Percentiles rank a stretch among this genome's conserved stretches.
Conservation (phyloP, 2,113 vertebrate species). For the Neodontobutis hainanensis region DNA sequence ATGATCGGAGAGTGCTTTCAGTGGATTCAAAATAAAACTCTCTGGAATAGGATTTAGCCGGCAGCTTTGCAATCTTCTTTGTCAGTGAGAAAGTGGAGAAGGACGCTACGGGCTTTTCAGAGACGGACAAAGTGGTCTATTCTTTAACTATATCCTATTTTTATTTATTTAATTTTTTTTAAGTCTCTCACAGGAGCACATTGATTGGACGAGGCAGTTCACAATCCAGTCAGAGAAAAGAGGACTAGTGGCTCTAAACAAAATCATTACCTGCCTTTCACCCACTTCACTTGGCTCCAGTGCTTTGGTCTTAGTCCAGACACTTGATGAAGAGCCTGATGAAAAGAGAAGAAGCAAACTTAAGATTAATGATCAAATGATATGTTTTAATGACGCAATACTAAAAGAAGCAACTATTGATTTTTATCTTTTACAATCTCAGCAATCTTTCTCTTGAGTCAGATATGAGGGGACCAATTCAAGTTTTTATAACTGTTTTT, state of each 20-base stretch:
- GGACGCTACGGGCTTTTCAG: background rate
- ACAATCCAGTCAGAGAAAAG: background rate
- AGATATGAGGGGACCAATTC: too few relatives aligned
- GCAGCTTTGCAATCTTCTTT: background rate
- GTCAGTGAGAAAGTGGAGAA: slow-evolving; percentile 1
- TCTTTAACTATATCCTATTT: background rate
- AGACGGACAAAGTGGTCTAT: background rate
- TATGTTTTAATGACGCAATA: background rate
- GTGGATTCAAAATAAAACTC: background rate
- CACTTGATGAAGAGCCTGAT: too few relatives aligned
- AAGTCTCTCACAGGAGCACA: background rate
- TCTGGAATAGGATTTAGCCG: background rate
- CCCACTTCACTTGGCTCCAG: background rate
- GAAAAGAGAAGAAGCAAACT: too few relatives aligned
- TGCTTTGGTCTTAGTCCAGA: too few relatives aligned
- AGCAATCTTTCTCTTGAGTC: too few relatives aligned
- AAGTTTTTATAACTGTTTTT: too few relatives aligned
- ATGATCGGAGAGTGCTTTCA: background rate
- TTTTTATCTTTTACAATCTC: too few relatives aligned
- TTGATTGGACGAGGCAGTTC: background rate
- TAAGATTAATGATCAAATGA: background rate
- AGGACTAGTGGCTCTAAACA: background rate
- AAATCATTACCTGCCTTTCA: background rate
- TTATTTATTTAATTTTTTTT: too few relatives aligned
- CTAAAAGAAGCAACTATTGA: too few relatives aligned